Evolutionary conservation across 2,797 vertebrate genomes (phyloP), one percentile per base, ranked within the genome.

Genomic region (Sternarchorhynchus goeldii): DNA sequence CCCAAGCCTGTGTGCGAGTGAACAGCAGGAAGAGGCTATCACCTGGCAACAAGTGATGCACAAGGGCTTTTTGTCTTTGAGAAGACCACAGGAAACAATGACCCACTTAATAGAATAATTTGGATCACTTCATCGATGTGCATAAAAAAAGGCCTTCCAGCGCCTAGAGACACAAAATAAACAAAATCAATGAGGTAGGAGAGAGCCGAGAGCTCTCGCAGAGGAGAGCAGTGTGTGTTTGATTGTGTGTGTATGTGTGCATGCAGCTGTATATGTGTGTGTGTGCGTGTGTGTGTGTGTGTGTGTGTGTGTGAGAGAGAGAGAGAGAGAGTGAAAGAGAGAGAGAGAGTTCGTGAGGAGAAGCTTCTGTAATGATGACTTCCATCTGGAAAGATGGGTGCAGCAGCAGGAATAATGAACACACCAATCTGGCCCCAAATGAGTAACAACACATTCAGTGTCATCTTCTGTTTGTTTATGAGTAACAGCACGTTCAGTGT

Each of bases 81-180:
- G 88, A 87, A 91, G 88, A 90, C 89, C 87, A 85, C 86, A 87
- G 89, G 85, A 91, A 89, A 91, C 86, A 88, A 90, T 93, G 91
- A 93, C 91, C 92, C 90, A 93, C 89, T 92, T 93, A 92, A 92
- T 92, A 87, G 83, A 90, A 91, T 90, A 90, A 91, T 92, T 93
- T 92, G 87, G 89, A 91, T 88, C 67, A 85, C 82, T 81, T 73
- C 67, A 78, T 83, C 79, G 78, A 53, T n/a, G 32, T 68, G 77
- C 18, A 10, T 76, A 58, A 75, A 76, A 73, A 91, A 89, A 89
- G 86, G 84, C 85, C 85, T 89, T 71, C 76, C 83, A 82, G 83
- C 80, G 87, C 91, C 86, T 39, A 56, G 82, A 91, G 90, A 91
- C 88, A 90, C 89, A 90, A 87, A 90, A 90, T 90, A 91, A 91